Base-by-base conservation (phyloP, 2,113 vertebrate species). In the Todiramphus chloris region DNA sequence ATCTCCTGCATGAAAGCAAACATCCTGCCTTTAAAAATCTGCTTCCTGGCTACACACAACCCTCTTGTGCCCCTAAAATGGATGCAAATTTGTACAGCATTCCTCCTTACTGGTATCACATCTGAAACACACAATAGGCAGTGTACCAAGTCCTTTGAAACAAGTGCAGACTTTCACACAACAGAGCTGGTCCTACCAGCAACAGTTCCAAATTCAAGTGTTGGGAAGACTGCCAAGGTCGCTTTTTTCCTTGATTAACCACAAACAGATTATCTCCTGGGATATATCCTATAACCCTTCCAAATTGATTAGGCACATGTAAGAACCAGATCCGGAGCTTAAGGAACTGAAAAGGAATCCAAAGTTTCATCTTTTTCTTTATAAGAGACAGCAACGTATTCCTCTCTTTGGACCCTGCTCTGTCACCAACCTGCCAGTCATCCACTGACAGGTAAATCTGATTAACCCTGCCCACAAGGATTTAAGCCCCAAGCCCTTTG, bases 1-100 rank as follows among this genome's bases (percentile, higher is more conserved):
- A 39, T 99, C 98, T 55, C 98, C 99, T 99, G 56, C 21, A 62
- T 25, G 78, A 80, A 80, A 72, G 37, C 21, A 96, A 88, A 83
- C 44, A 91, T 17, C 37, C 41, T 18, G 6, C 8, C 59, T 62
- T 89, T 96, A 67, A 87, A 78, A 89, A 35, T 6, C 10, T 37
- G 16, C 51, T 16, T 90, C 39, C 35, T 48, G 64, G 48, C 56
- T 72, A 44, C 50, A 68, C 27, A 16, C 13, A 67, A 46, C 31
- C 48, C 56, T 43, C 35, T 37, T 8, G 6, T 6, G 15, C 18
- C 17, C 16, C 53, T 62, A 44, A 50, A 24, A 64, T 4, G 5
- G 5, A 63, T 2, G 27, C 7, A 12, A 30, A 55, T 25, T 63
- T 37, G 35, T 39, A 41, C 25, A 78, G 62, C 41, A 10, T 23